Percentiles rank a stretch among this genome's conserved stretches.
Evolutionary conservation across 2,113 vertebrate genomes (phyloP).

Genomic region (Gobius niger): DNA sequence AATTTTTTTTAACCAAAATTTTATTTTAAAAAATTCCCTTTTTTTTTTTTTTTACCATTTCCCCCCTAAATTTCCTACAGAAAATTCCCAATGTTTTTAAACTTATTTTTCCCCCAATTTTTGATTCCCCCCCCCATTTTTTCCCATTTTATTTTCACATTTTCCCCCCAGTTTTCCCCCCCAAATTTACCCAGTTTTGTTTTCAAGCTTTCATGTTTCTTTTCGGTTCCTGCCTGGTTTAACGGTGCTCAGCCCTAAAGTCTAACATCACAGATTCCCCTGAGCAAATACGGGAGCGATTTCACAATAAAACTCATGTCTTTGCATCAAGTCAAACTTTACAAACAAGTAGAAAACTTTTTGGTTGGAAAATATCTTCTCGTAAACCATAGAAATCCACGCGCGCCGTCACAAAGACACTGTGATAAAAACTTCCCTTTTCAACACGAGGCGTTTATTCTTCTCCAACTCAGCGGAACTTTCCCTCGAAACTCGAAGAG

Average conservation of each 20-base stretch:
- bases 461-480: constrained; percentile 11
- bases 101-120: too few relatives aligned
- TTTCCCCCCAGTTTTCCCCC: too few relatives aligned
- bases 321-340: not conserved
- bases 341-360: not conserved
- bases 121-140: too few relatives aligned
- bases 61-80: too few relatives aligned
- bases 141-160: too few relatives aligned
- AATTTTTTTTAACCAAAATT: too few relatives aligned
- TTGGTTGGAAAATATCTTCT: not conserved
- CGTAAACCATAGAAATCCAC: not conserved
- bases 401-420: not conserved
- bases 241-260: constrained; percentile 11
- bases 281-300: constrained; percentile 31
- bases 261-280: constrained; percentile 33
- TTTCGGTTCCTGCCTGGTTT: not conserved
- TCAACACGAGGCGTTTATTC: constrained; percentile 31
- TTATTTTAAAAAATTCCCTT: too few relatives aligned
- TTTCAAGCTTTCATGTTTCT: too few relatives aligned
- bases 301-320: not conserved
- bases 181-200: too few relatives aligned
- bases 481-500: constrained; percentile 8
- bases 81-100: too few relatives aligned
- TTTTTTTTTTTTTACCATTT: too few relatives aligned
- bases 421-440: constrained; percentile 40